Base-by-base conservation (phyloP, 2,888 invertebrate species). In the Rotaria socialis region DNA sequence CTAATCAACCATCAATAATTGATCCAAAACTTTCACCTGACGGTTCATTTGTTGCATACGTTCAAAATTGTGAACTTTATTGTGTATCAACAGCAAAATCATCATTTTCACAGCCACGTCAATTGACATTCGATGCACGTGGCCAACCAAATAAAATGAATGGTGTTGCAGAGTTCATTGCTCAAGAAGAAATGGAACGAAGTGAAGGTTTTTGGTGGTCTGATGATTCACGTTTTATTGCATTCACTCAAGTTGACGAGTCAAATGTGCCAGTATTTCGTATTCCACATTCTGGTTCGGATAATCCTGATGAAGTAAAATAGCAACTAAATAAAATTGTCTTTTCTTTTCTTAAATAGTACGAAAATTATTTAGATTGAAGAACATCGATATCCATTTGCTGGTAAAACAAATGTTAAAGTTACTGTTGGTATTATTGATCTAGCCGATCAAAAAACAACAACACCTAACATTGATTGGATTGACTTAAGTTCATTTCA, bases 171-270 rank as follows among this genome's bases (percentile, higher is more conserved):
- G 80, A 80, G n/a, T 80, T 80, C 47, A 80, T 80, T 47, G 80
- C 80, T 47, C 80, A 80, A 80, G 80, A 80, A 80, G 80, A 80
- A 80, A 80, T 80, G 80, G n/a, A 80, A 4, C 80, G 80, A 7
- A 47, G 43, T 47, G 80, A 80, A 41, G 80, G 80, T 24, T 80
- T 11, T 80, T 80, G 47, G 80, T 67, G 67, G 67, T 67, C 67
- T 14, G 16, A 27, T 27, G 35, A 67, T 67, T 80, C 80, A 11
- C 22, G 41, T n/a, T 80, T 47, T n/a, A 80, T 80, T 80, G 80
- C 47, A 1, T 80, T 80, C 19, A 80, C 80, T 14, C 80, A 80
- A 80, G 43, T 43, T 47, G 80, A 80, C 24, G 80, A 80, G 47
- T 47, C 43, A n/a, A 43, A 80, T 80, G 19, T 80, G 6, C 80